These are phyloP conservation scores for Danio kyathit DNA, from an alignment of 2,797 vertebrate species.

Conservation along the genomic window DNA sequence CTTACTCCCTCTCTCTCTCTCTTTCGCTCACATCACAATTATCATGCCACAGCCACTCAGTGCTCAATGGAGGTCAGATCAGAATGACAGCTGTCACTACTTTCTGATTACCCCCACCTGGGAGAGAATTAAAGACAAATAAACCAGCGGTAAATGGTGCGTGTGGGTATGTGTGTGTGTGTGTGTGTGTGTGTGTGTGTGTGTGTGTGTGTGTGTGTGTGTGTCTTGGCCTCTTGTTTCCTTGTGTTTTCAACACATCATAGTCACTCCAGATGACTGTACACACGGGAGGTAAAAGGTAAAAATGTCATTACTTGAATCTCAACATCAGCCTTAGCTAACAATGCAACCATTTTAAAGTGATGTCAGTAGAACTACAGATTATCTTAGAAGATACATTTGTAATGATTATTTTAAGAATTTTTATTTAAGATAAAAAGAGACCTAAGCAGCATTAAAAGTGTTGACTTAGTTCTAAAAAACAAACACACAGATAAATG, in stretches of 20 bases:
- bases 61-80: constrained; percentile 74
- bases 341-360: background rate
- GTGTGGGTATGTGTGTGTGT: constrained; percentile 51
- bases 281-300: constrained; percentile 2
- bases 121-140: constrained; percentile 84
- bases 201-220: constrained; percentile 28
- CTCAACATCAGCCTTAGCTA: constrained; percentile 20
- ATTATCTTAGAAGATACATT: constrained; percentile 31
- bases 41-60: constrained; percentile 78
- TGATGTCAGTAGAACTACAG: constrained; percentile 3
- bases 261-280: background rate
- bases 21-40: constrained; percentile 50
- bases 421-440: no score
- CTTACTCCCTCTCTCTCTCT: constrained; percentile 55
- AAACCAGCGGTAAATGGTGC: constrained; percentile 68
- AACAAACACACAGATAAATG: no score
- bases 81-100: constrained; percentile 84
- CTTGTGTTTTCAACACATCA: constrained; percentile 60
- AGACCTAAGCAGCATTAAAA: no score
- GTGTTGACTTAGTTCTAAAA: no score
- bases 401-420: background rate
- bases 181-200: constrained; percentile 43
- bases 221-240: constrained; percentile 59
- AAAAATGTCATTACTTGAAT: background rate
- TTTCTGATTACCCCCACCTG: constrained; percentile 76